Evolutionary conservation across 2,888 invertebrate species (phyloP), one percentile per base, ranked within the genome.

Genomic region (Alsophila aescularia): DNA sequence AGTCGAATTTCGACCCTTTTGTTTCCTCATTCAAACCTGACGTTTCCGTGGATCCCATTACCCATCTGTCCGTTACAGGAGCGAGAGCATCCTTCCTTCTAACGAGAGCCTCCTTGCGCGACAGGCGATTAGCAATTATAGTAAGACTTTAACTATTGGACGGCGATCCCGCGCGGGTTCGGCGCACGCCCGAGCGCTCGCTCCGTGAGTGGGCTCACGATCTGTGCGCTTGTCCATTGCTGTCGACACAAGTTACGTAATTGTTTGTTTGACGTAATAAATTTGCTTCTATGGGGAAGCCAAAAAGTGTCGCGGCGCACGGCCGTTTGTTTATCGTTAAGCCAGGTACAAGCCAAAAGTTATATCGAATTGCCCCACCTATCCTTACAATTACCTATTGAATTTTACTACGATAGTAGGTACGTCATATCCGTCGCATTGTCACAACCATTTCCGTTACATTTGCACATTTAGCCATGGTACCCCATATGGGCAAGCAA

Each of bases 181-280:
- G 61, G 44, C 58, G 57, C 52, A 53, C 64, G 55, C 47, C 52
- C 52, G 62, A 47, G 36, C 42, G 53, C 52, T 18, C 34, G 51
- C 52, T 52, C 52, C 60, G 57, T 59, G 62, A 59, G 52, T 36
- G 37, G 39, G 44, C 57, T 66, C 67, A 69, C 69, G 69, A 69
- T 58, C 35, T 7, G 37, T 13, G 32, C 41, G 34, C 7, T 35
- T 43, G 34, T 52, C 52, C 45, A 52, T 42, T 53, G 47, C 4
- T 45, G 10, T 16, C 13, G 42, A 42, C 31, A 31, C 10, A 1
- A n/a, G 15, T 37, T 24, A 42, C n/a, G 24, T 27, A n/a, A 37
- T 27, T 27, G 27, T n/a, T n/a, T n/a, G n/a, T n/a, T n/a, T n/a
- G n/a, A n/a, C n/a, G n/a, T n/a, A n/a, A n/a, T n/a, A n/a, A n/a